Evolutionary conservation across 2,113 vertebrate genomes (phyloP).

Genomic region (Pseudopodoces humilis): DNA sequence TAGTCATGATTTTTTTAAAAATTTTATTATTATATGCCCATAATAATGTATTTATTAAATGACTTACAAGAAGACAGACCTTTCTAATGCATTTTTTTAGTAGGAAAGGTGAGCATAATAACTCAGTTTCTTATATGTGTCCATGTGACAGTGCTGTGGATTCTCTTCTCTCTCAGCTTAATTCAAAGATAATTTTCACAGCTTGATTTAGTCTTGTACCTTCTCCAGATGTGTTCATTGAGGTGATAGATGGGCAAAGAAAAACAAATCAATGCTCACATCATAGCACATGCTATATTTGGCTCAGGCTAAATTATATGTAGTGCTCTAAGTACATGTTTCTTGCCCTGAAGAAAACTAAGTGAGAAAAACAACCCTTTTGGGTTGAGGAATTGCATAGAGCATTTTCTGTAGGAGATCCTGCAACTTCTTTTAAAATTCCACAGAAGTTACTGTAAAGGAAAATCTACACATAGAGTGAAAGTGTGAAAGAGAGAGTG

Average conservation of each 20-base stretch:
- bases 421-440: not conserved
- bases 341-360: not conserved
- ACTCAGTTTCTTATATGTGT: not conserved
- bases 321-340: not conserved
- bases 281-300: not conserved
- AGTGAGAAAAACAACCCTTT: not conserved
- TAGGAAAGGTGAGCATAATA: not conserved
- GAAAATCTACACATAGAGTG: not conserved
- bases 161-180: not conserved
- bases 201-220: not conserved
- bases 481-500: not conserved
- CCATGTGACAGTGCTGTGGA: not conserved
- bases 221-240: not conserved
- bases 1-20: not conserved
- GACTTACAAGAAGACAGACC: not conserved
- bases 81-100: not conserved
- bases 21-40: not conserved
- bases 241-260: not conserved
- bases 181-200: slow-evolving; percentile 20
- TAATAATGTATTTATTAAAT: slow-evolving; percentile 6
- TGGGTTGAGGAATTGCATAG: not conserved
- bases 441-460: not conserved
- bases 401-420: not conserved
- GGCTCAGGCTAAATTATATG: not conserved
- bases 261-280: not conserved